Evolutionary conservation across 2,888 invertebrate genomes (phyloP).

Genomic region (Choreutis nemorana): DNA sequence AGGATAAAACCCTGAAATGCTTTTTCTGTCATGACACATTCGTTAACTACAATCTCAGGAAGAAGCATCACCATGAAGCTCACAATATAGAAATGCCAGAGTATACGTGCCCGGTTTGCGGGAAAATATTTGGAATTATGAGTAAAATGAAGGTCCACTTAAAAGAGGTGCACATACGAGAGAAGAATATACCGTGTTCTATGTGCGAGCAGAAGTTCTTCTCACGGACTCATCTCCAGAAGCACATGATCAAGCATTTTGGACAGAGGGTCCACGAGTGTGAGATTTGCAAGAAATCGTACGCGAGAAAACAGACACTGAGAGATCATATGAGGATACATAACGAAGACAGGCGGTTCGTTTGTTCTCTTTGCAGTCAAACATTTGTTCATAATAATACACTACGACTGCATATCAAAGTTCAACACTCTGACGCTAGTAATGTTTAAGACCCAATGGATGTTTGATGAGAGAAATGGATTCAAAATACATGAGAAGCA

Average conservation of each 20-base stretch:
- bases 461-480: no score
- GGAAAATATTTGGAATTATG: conserved; percentile 32
- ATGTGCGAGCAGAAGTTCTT: conserved; percentile 61
- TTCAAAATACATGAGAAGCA: conserved; percentile 1
- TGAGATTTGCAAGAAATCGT: conserved; percentile 53
- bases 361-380: conserved; percentile 30
- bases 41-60: conserved; percentile 30
- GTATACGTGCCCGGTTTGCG: conserved; percentile 37
- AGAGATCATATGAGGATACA: conserved; percentile 46
- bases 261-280: conserved; percentile 54
- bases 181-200: conserved; percentile 47
- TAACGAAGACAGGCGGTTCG: conserved; percentile 26
- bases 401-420: conserved; percentile 30
- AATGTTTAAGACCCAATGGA: conserved; percentile 7
- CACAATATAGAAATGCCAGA: conserved; percentile 31
- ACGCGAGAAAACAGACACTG: conserved; percentile 44
- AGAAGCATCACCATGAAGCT: conserved; percentile 25
- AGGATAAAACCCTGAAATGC: conserved; percentile 31
- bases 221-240: conserved; percentile 51
- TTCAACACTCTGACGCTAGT: conserved; percentile 25
- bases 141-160: conserved; percentile 40
- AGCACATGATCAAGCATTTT: conserved; percentile 59
- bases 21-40: conserved; percentile 37
- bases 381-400: conserved; percentile 36
- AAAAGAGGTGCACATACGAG: conserved; percentile 48